Evolutionary conservation across 2,888 invertebrate species (phyloP), one percentile per base, ranked within the genome.

Genomic region (Pasiphila rectangulata): DNA sequence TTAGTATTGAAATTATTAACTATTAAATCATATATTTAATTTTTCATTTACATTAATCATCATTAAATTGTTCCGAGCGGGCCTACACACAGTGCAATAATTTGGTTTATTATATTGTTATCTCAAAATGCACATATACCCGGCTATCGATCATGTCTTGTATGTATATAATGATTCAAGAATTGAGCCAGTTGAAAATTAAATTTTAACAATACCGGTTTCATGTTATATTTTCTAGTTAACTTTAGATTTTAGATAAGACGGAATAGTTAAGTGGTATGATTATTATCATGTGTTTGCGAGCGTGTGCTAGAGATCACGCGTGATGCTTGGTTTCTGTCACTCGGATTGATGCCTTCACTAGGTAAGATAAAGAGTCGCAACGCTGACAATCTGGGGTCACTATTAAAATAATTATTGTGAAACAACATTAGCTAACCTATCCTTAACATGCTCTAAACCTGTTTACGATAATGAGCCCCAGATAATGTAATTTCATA

Each of bases 101-200:
- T 54, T 58, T 38, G 38, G 46, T 56, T 51, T 36, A 49, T 45
- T 36, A 49, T 45, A 51, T 43, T 25, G 20, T 57, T 52, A 49
- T 56, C 56, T 59, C 32, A 32, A 60, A 54, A 53, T 49, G 47
- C 46, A 55, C 49, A 48, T 45, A 6, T 24, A 30, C 39, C 29
- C 19, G 57, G 63, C 61, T 61, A 61, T 64, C 65, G 56, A 68
- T 64, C 65, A 64, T 74, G 70, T 75, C 74, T 79, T 85, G 74
- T 86, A 78, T 87, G 87, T 86, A 87, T 86, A 87, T 87, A 87
- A 82, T 78, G 86, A 62, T 64, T 64, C 54, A 40, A 50, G 58
- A n/a, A 27, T 27, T 54, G 63, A 69, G 67, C 72, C 70, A 69
- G 68, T 73, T 67, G 61, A 67, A 68, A 68, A 64, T 32, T 10